Conservation (phyloP, 2,797 vertebrate genomes). For the Propithecus perrieri region DNA sequence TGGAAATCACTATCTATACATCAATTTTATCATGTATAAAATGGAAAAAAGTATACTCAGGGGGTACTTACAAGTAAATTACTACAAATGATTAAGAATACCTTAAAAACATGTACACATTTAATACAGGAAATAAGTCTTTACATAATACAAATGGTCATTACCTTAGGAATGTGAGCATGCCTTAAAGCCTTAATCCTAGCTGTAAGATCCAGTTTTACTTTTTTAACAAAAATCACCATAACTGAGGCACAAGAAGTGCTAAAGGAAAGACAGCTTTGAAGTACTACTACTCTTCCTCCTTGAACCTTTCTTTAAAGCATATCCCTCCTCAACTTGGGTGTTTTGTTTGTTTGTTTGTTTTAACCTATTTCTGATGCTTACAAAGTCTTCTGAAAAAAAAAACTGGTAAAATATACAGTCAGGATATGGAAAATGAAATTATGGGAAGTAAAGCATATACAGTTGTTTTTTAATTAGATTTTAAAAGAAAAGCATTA, state of each 20-base stretch:
- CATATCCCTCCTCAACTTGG: not conserved
- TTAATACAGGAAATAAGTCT: not conserved
- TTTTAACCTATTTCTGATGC: not conserved
- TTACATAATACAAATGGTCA: not conserved
- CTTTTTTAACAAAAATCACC: not conserved
- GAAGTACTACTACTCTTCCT: not conserved
- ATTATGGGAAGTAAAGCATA: not conserved
- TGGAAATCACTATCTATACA: not conserved
- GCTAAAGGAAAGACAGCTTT: not conserved
- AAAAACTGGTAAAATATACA: not conserved
- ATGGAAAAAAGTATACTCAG: not conserved
- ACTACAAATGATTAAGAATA: not conserved
- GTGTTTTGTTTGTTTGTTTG: not conserved
- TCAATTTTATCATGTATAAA: not conserved
- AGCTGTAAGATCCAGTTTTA: not conserved
- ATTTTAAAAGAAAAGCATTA: not conserved
- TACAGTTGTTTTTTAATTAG: not conserved
- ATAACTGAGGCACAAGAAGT: not conserved
- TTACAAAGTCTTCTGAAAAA: not conserved
- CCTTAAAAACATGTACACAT: not conserved
- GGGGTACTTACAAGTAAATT: not conserved
- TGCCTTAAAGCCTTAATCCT: not conserved
- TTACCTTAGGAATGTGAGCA: not conserved
- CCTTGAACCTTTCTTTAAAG: not conserved
- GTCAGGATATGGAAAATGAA: not conserved